phyloP scores from a whole-genome alignment of 2,113 vertebrate species.

The Callospermophilus lateralis region DNA sequence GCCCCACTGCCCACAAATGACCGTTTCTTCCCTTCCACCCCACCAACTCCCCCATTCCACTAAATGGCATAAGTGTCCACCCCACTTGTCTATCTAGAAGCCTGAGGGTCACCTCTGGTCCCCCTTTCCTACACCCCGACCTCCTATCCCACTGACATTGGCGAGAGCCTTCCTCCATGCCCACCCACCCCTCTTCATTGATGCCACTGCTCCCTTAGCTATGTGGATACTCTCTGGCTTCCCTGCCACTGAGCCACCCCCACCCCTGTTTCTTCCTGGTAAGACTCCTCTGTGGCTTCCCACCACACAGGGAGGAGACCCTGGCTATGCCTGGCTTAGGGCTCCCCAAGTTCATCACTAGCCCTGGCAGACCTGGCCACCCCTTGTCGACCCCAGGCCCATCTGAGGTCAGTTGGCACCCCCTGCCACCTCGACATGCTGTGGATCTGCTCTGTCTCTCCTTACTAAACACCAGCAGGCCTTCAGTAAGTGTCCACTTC shows the following conservation, averaged over 20 bases:
- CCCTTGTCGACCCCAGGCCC: background rate
- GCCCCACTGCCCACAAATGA: background rate
- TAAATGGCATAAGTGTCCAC: accelerated
- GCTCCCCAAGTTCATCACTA: background rate
- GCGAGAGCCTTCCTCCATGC: background rate
- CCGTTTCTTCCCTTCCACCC: background rate
- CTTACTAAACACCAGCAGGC: no score
- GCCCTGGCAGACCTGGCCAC: background rate
- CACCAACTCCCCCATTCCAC: no score
- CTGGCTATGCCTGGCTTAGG: background rate
- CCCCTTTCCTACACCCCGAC: background rate
- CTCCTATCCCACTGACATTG: background rate
- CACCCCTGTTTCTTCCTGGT: accelerated
- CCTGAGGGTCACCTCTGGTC: background rate
- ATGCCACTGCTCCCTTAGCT: background rate
- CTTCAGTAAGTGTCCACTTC: background rate
- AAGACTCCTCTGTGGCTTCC: background rate
- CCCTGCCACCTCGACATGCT: background rate
- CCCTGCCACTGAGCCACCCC: background rate
- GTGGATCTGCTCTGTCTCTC: background rate
- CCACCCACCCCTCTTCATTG: background rate
- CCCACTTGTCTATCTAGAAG: background rate
- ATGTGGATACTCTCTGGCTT: background rate
- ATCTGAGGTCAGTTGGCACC: background rate
- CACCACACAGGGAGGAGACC: background rate